Base-by-base conservation (phyloP, 2,113 vertebrate genomes). In the Hyaena hyaena region DNA sequence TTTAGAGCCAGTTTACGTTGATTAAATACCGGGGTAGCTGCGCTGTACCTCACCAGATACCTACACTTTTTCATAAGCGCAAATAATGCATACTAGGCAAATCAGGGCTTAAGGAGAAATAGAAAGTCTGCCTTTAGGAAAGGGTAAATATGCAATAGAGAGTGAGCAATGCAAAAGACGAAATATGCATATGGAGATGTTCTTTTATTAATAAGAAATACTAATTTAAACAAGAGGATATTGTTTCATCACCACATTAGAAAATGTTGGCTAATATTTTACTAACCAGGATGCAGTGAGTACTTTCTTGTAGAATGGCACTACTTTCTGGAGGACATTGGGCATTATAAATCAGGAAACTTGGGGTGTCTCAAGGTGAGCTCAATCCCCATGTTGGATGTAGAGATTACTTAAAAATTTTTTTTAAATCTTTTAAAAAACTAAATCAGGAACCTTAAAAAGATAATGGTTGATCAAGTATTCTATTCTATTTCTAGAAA, bases 71-170 rank as follows among this genome's bases (percentile, higher is more conserved):
- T 66, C 35, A 83, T 84, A 85, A 53, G 2, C 0, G 0, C 45
- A 48, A 93, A 81, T 89, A 77, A 77, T 48, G 76, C 35, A 74
- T 50, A 58, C 31, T 19, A 50, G n/a, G 16, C 28, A 96, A 87
- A 83, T 77, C 50, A 71, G 26, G 17, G 14, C 55, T 92, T 39
- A 95, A 94, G 77, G 39, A 96, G 39, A 94, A 95, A 76, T 68
- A 71, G 73, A 96, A 96, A 94, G 11, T 2, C 79, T 53, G 33
- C 12, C 10, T 39, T 95, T 93, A 50, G 10, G 19, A 82, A 83
- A 87, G 16, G 28, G 43, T 87, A 93, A 80, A 69, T 83, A 77
- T 4, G 61, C 35, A 35, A 43, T 4, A 33, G n/a, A 77, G 39
- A 92, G 43, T 55, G 61, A 66, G 45, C 90, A 85, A 61, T 53